A percentile compares a stretch with the other conserved stretches of the same genome.
phyloP scores from a whole-genome alignment of 2,113 vertebrate genomes.

The Crotalus horridus region DNA sequence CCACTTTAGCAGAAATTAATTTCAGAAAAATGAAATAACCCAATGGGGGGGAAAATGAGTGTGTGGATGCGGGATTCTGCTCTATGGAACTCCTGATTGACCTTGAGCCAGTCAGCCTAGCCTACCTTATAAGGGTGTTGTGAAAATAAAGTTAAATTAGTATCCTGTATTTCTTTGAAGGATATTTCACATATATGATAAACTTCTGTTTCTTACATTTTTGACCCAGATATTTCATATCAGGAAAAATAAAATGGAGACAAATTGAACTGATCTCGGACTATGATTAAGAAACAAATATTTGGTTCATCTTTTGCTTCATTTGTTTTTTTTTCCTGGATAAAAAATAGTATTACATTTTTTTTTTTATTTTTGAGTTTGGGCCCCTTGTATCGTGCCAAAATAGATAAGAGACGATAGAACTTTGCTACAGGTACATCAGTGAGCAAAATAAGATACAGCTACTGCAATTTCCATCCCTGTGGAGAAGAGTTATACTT shows the following conservation, averaged over 20 bases:
- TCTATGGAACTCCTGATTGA: neutral
- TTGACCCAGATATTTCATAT: neutral
- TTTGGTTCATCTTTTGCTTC: neutral
- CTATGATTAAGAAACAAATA: neutral
- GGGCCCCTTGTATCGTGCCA: neutral
- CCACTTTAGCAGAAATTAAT: neutral
- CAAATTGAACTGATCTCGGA: neutral
- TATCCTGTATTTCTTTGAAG: neutral
- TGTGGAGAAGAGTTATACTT: neutral
- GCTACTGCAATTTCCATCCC: neutral
- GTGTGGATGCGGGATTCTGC: rapidly evolving
- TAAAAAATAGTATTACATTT: too few relatives aligned
- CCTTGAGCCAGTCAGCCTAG: neutral
- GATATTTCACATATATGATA: neutral
- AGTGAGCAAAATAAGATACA: neutral
- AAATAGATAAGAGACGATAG: neutral
- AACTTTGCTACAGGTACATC: neutral
- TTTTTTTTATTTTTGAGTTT: neutral
- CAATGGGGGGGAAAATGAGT: too few relatives aligned
- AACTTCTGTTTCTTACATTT: neutral
- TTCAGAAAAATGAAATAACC: neutral
- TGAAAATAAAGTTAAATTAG: neutral
- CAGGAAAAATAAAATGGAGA: too few relatives aligned
- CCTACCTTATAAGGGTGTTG: neutral
- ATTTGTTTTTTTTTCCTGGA: neutral